Conservation (phyloP, 2,797 vertebrate species). For the Hyperoplus lanceolatus region DNA sequence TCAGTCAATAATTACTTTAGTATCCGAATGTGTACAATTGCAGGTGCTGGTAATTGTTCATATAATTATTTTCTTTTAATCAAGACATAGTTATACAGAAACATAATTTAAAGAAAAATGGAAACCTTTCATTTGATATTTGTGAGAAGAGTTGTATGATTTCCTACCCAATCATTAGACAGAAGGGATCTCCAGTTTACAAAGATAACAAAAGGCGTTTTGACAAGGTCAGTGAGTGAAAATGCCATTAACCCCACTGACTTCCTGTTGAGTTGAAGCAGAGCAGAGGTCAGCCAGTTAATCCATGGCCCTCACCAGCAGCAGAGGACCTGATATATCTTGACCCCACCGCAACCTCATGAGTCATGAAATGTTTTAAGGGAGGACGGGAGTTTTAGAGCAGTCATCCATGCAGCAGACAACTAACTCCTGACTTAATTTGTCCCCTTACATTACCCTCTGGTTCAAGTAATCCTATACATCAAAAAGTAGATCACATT, state of each 20-base stretch:
- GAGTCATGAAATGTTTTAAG: conserved; percentile 80
- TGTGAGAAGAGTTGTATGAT: conserved; percentile 25
- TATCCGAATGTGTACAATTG: conserved; percentile 44
- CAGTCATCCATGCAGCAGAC: conserved; percentile 67
- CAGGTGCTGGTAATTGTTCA: conserved; percentile 42
- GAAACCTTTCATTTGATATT: conserved; percentile 45
- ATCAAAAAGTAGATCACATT: no score
- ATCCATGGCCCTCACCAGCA: conserved; percentile 63
- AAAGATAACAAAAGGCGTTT: conserved; percentile 69
- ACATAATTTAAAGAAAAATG: conserved; percentile 13
- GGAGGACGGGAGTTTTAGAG: conserved; percentile 26
- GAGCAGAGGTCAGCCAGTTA: conserved; percentile 75
- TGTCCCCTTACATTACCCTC: conserved; percentile 64
- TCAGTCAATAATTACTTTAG: conserved; percentile 58
- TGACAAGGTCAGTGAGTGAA: conserved; percentile 75
- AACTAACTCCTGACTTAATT: conserved; percentile 64
- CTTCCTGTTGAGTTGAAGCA: conserved; percentile 60
- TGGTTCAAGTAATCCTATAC: conserved; percentile 72
- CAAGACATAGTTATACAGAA: not conserved
- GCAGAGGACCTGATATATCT: conserved; percentile 67
- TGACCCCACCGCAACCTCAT: conserved; percentile 69
- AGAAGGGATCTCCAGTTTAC: conserved; percentile 42
- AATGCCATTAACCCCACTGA: conserved; percentile 74
- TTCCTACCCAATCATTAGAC: conserved; percentile 41
- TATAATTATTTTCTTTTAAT: conserved; percentile 23